Base-by-base conservation (phyloP, 2,888 invertebrate genomes). In the Drosophila setosimentum region DNA sequence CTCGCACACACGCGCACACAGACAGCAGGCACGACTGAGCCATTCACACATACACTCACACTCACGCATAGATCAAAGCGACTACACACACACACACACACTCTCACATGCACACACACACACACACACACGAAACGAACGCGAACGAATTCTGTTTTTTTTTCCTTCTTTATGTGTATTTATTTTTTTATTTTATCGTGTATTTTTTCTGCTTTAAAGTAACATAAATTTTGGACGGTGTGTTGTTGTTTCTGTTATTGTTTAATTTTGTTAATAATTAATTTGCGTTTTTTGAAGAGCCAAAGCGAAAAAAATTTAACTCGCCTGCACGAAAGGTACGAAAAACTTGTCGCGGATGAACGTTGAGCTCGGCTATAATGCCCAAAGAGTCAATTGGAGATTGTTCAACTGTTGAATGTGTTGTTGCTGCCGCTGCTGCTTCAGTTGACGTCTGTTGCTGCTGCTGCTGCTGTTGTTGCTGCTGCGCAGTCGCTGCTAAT, bases 331-430 rank as follows among this genome's bases (percentile, higher is more conserved):
- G 80, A 87, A 86, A 88, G 92, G 87, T 82, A 92, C 91, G 92
- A 90, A 91, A 91, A 91, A 91, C 92, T 91, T 89, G 92, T 91
- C 91, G 91, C 91, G 86, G 92, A 84, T 88, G 86, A 83, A 83
- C 83, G 83, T 83, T 85, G 83, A 82, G 83, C 84, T 90, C 90
- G 90, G 90, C 89, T 90, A 90, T 90, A 90, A 86, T 90, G 86
- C 89, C 91, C 91, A 87, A 87, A 90, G 91, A 87, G 87, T 87
- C 87, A 87, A 90, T 87, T 87, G 87, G 87, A 87, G 87, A 87
- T 87, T 87, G 87, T 87, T 90, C 87, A 87, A 87, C 87, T 87
- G 90, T 90, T 87, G 87, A 87, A 87, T 87, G 87, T 89, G 85
- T 65, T 74, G 81, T 68, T 74, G 76, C 66, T 65, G 82, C 67